These are phyloP conservation scores for Polyommatus icarus DNA, from an alignment of 2,888 invertebrate species.

Conservation along the genomic window DNA sequence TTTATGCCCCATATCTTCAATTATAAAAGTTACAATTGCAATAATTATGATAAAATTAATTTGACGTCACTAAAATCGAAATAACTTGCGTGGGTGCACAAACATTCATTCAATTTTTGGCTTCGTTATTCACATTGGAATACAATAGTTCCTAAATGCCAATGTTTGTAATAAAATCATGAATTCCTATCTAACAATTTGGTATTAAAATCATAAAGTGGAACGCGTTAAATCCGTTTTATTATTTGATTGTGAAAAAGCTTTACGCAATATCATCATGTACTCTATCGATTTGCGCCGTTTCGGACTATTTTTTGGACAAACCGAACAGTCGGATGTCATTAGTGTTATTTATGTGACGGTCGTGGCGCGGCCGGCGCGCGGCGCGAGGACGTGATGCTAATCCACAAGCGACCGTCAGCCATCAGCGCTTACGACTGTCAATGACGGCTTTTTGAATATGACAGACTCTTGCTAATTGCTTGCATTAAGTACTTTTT, in stretches of 20 bases:
- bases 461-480: neutral
- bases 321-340: slow-evolving; percentile 63
- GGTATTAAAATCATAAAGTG: slow-evolving; percentile 29
- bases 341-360: slow-evolving; percentile 74
- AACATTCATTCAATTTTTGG: slow-evolving; percentile 5
- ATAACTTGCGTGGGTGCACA: neutral
- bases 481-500: neutral
- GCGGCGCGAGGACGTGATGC: slow-evolving; percentile 43
- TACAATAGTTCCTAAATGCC: slow-evolving; percentile 5
- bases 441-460: slow-evolving; percentile 34
- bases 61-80: neutral
- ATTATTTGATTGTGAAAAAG: slow-evolving; percentile 28
- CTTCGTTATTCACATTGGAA: slow-evolving; percentile 19
- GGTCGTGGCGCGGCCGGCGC: slow-evolving; percentile 59
- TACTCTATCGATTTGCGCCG: slow-evolving; percentile 35
- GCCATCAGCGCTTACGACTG: slow-evolving; percentile 37
- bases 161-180: slow-evolving; percentile 25
- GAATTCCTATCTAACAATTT: slow-evolving; percentile 22
- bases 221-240: slow-evolving; percentile 28
- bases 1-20: too few species aligned
- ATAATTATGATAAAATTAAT: neutral
- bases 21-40: neutral
- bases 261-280: slow-evolving; percentile 20
- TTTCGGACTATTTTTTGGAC: slow-evolving; percentile 37
- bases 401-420: slow-evolving; percentile 40